Conservation (phyloP, 2,888 invertebrate species). For the Trileptium ribeirensis region DNA sequence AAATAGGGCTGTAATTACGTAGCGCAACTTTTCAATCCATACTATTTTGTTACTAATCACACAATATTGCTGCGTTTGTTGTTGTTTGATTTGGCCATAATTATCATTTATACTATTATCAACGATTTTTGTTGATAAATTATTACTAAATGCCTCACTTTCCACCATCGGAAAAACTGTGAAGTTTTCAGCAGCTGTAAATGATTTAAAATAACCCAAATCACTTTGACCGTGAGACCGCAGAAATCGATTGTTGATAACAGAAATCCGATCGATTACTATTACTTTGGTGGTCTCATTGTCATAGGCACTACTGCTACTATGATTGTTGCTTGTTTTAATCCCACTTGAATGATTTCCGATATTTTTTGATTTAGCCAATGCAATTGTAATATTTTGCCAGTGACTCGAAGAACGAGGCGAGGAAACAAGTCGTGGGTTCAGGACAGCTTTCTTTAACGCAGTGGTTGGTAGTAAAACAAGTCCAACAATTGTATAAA, state of each 20-base stretch:
- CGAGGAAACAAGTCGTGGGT: too few species aligned
- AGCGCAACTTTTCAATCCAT: not conserved
- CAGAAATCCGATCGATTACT: too few species aligned
- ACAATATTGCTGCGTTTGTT: not conserved
- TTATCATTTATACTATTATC: not conserved
- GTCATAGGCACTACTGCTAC: not conserved
- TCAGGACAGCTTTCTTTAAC: not conserved
- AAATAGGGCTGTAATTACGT: conserved; percentile 9
- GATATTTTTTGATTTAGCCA: too few species aligned
- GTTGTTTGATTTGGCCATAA: not conserved
- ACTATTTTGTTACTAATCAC: not conserved
- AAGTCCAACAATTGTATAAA: not conserved
- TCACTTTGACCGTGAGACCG: not conserved
- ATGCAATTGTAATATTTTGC: too few species aligned
- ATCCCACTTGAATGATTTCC: too few species aligned
- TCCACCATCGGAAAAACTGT: not conserved
- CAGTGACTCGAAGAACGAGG: too few species aligned
- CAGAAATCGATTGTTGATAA: too few species aligned
- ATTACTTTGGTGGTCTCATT: not conserved
- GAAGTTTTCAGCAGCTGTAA: not conserved
- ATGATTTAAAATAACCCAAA: not conserved
- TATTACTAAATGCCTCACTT: not conserved
- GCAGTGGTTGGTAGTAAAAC: conserved; percentile 16
- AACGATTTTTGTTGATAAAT: not conserved
- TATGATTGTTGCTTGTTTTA: too few species aligned